Conservation (phyloP, 2,797 vertebrate species). For the Adelosebastes latens region DNA sequence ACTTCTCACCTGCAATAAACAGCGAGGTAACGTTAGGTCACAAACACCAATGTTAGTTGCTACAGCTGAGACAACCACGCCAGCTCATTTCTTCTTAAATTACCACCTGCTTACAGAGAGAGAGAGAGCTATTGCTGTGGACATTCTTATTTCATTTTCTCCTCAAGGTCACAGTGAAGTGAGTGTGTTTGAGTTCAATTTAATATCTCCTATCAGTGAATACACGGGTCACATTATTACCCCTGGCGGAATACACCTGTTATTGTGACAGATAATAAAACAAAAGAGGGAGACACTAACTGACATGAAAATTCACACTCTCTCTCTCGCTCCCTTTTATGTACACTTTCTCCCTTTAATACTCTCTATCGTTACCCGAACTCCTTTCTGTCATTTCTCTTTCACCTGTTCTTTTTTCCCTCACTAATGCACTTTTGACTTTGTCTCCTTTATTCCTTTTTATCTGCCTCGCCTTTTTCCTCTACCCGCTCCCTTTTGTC, state of each 20-base stretch:
- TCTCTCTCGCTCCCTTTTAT: conserved; percentile 6
- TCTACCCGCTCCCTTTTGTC: conserved; percentile 27
- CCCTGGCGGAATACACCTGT: conserved; percentile 52
- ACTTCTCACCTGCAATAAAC: conserved; percentile 25
- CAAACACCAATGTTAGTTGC: not conserved
- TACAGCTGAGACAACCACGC: not conserved
- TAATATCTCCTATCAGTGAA: conserved; percentile 57
- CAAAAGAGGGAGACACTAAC: conserved; percentile 36
- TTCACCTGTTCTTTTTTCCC: conserved; percentile 31
- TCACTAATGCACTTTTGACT: conserved; percentile 44
- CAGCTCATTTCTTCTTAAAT: conserved; percentile 24
- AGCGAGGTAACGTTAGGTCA: not conserved
- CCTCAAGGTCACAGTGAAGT: conserved; percentile 52
- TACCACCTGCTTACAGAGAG: conserved; percentile 19
- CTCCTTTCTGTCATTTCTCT: conserved; percentile 55
- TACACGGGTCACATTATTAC: conserved; percentile 43
- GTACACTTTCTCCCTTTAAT: conserved; percentile 40
- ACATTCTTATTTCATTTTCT: conserved; percentile 48
- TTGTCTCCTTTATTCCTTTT: conserved; percentile 58
- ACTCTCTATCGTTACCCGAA: conserved; percentile 48
- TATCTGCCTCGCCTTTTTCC: conserved; percentile 41
- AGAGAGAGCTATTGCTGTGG: conserved; percentile 11
- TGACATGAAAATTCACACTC: conserved; percentile 47
- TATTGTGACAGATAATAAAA: conserved; percentile 62
- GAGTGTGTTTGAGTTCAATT: conserved; percentile 58